Evolutionary conservation across 2,113 vertebrate species (phyloP).

Genomic region (Sorex araneus): DNA sequence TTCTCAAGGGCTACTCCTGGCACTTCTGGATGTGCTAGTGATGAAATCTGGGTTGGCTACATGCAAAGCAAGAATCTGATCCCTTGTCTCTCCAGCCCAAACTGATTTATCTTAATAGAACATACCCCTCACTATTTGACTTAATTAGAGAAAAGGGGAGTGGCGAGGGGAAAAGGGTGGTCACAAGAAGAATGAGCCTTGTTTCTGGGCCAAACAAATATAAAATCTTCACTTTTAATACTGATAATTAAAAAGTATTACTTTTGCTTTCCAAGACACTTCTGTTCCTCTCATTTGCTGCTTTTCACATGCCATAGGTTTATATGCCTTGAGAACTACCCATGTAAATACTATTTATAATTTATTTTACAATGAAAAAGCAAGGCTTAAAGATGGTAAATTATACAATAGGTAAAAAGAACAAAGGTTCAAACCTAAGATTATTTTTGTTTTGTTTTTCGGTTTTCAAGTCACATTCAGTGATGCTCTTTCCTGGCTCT

Average conservation of each 20-base stretch:
- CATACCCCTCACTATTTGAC: background rate
- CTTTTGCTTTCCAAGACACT: background rate
- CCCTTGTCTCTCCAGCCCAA: background rate
- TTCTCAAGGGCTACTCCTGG: too few relatives aligned
- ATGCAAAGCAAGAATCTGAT: too few relatives aligned
- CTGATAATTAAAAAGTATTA: background rate
- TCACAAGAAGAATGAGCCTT: background rate
- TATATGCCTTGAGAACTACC: background rate
- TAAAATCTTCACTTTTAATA: constrained; percentile 28
- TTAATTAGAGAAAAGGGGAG: background rate
- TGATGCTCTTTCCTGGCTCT: too few relatives aligned
- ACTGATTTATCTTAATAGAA: constrained; percentile 1
- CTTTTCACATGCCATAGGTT: background rate
- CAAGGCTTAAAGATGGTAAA: background rate
- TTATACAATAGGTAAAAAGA: background rate
- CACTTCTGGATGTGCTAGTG: too few relatives aligned
- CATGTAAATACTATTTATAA: background rate
- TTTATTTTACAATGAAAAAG: background rate
- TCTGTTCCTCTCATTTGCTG: background rate
- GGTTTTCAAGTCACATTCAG: too few relatives aligned
- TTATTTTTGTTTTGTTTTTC: background rate
- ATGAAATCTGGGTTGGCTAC: too few relatives aligned
- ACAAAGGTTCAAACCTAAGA: background rate
- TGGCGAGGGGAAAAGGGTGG: background rate
- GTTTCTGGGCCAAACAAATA: constrained; percentile 20